Evolutionary conservation across 1,140 invertebrate species (phyloP).

Genomic region (Luehdorfia chinensis): DNA sequence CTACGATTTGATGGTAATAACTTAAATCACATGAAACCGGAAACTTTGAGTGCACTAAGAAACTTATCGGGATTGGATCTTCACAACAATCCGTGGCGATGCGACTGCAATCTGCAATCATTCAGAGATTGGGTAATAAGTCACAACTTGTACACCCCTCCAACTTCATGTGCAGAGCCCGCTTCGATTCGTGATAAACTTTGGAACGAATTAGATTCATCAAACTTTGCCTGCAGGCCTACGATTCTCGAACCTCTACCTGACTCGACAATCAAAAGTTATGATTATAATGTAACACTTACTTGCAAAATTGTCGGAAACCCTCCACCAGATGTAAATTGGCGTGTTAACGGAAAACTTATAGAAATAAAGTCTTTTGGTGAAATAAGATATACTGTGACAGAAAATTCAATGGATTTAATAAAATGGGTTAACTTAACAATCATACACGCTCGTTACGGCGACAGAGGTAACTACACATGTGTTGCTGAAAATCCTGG

Average conservation of each 20-base stretch:
- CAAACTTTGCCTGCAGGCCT: slow-evolving; percentile 90
- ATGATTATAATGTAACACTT: slow-evolving; percentile 85
- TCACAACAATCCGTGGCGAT: slow-evolving; percentile 91
- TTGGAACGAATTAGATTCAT: slow-evolving; percentile 84
- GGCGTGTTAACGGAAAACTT: slow-evolving; percentile 82
- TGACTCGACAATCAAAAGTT: slow-evolving; percentile 78
- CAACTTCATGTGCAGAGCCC: slow-evolving; percentile 85
- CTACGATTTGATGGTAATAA: slow-evolving; percentile 86
- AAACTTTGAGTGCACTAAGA: slow-evolving; percentile 80
- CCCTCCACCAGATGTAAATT: slow-evolving; percentile 85
- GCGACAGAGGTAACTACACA: slow-evolving; percentile 91
- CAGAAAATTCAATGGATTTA: slow-evolving; percentile 71
- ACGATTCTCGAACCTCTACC: slow-evolving; percentile 80
- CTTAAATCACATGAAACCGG: slow-evolving; percentile 80
- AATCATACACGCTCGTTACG: slow-evolving; percentile 81
- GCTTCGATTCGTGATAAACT: slow-evolving; percentile 79
- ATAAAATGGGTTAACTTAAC: slow-evolving; percentile 87
- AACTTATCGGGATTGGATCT: slow-evolving; percentile 86
- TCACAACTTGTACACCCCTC: slow-evolving; percentile 83
- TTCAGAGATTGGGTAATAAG: slow-evolving; percentile 87
- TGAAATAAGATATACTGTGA: slow-evolving; percentile 73
- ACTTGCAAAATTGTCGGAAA: slow-evolving; percentile 87
- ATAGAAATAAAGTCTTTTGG: slow-evolving; percentile 78
- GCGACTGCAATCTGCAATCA: slow-evolving; percentile 89
- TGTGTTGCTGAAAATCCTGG: slow-evolving; percentile 92